Conservation (phyloP, 1,140 invertebrate genomes). For the Teleogryllus occipitalis region DNA sequence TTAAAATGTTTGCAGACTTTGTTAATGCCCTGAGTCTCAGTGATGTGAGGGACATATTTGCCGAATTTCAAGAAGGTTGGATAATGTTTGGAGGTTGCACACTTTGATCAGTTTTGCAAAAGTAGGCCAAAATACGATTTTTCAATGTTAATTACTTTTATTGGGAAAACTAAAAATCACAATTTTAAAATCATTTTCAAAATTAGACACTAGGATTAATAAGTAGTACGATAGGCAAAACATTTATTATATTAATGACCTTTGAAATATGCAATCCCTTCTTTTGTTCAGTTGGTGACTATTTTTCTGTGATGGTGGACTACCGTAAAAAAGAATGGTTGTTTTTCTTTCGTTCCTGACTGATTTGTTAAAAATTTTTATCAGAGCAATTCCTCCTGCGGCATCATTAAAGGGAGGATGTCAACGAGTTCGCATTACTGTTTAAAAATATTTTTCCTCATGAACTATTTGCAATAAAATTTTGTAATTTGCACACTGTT, state of each 20-base stretch:
- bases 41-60: not conserved
- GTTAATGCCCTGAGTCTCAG: not conserved
- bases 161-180: not conserved
- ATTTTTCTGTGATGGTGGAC: not conserved
- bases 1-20: constrained; percentile 1
- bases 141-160: not conserved
- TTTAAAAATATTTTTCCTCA: no score
- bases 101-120: not conserved
- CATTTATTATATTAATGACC: not conserved
- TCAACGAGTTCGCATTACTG: no score
- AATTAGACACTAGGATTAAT: not conserved
- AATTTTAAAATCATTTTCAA: not conserved
- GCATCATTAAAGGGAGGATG: no score
- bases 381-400: no score
- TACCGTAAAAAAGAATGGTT: not conserved
- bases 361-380: no score
- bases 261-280: constrained; percentile 12
- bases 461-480: no score
- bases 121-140: not conserved
- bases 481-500: no score
- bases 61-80: not conserved
- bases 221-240: not conserved
- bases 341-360: not conserved
- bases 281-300: constrained; percentile 6
- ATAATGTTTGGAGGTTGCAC: not conserved